Percentiles rank a stretch among this genome's conserved stretches.
Conservation (phyloP, 1,140 invertebrate genomes). For the Acromyrmex echinatior region DNA sequence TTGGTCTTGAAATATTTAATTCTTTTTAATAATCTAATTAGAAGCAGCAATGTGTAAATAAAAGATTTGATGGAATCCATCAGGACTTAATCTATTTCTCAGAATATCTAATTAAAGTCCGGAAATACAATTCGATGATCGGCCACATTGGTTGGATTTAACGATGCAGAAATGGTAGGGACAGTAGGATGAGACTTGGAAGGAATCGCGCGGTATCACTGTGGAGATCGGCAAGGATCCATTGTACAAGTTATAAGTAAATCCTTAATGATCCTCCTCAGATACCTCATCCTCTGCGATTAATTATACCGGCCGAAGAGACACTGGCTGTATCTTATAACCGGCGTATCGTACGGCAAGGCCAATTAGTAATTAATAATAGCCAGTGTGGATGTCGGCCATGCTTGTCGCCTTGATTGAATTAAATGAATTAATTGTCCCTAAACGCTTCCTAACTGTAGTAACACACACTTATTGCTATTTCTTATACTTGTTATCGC, state of each 20-base stretch:
- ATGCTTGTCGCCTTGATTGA: constrained; percentile 73
- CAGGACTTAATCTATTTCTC: constrained; percentile 58
- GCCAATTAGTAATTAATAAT: constrained; percentile 78
- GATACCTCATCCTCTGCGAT: constrained; percentile 46
- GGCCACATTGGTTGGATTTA: constrained; percentile 58
- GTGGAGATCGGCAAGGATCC: constrained; percentile 69
- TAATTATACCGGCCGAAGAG: constrained; percentile 74
- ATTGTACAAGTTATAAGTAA: constrained; percentile 78
- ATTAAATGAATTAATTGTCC: constrained; percentile 72
- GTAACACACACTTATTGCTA: neutral
- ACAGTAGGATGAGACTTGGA: constrained; percentile 6
- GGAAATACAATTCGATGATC: constrained; percentile 58
- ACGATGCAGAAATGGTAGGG: constrained; percentile 54
- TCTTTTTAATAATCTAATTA: constrained; percentile 32
- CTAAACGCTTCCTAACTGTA: constrained; percentile 51
- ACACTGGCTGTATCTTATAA: constrained; percentile 70
- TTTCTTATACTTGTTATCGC: neutral
- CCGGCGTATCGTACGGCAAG: constrained; percentile 22
- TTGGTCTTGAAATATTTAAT: neutral
- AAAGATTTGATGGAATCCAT: neutral
- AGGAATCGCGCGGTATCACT: constrained; percentile 67
- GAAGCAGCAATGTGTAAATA: constrained; percentile 1
- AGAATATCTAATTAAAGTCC: constrained; percentile 72
- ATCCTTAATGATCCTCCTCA: constrained; percentile 75
- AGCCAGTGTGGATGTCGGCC: constrained; percentile 57